phyloP scores from a whole-genome alignment of 2,113 vertebrate species.

The Triplophysa tibetana region DNA sequence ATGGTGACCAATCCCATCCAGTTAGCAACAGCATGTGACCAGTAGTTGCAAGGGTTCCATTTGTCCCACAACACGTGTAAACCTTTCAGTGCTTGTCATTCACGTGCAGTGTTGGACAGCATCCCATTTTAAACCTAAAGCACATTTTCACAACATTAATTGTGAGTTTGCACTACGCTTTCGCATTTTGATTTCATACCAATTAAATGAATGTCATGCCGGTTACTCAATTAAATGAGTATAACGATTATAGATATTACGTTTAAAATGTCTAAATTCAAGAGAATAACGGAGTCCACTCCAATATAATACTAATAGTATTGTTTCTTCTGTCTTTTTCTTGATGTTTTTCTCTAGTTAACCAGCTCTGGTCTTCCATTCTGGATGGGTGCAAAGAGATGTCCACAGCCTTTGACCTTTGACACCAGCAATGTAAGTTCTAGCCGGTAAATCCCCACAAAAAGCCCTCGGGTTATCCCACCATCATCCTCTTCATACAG shows the following conservation, averaged over 20 bases:
- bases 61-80: background rate
- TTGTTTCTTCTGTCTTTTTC: slow-evolving; percentile 34
- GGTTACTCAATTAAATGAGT: too few relatives aligned
- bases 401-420: slow-evolving; percentile 79
- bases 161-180: too few relatives aligned
- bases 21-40: slow-evolving; percentile 37
- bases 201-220: too few relatives aligned
- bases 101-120: too few relatives aligned
- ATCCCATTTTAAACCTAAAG: too few relatives aligned
- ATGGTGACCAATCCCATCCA: slow-evolving; percentile 23
- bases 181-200: too few relatives aligned
- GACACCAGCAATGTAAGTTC: slow-evolving; percentile 74
- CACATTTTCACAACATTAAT: too few relatives aligned
- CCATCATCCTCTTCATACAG: slow-evolving; percentile 31
- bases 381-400: slow-evolving; percentile 79
- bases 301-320: background rate
- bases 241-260: too few relatives aligned
- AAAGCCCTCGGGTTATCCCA: background rate
- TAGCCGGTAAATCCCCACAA: slow-evolving; percentile 34
- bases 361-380: slow-evolving; percentile 73
- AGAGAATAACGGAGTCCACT: too few relatives aligned
- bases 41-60: slow-evolving; percentile 22
- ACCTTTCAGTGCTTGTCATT: background rate
- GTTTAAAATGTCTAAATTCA: too few relatives aligned
- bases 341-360: slow-evolving; percentile 64